Base-by-base conservation (phyloP, 2,888 invertebrate genomes). In the Aleiodes leptofemur region DNA sequence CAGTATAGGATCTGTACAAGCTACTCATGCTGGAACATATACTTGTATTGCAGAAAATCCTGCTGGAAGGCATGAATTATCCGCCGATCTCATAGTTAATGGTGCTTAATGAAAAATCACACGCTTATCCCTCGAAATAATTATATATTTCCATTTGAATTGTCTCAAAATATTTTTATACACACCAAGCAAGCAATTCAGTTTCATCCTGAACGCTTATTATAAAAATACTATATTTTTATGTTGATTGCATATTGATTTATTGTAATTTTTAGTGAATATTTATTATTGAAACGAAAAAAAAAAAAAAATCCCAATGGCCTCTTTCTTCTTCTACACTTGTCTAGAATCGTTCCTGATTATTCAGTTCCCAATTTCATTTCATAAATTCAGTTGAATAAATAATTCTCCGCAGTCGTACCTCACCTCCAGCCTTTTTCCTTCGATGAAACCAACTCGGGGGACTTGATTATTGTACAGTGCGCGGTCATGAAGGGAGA, bases 401-500 rank as follows among this genome's bases (percentile, higher is more conserved):
- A n/a, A 29, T 59, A 23, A 74, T 74, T 81, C 73, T 79, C 83
- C 82, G 83, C 86, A 89, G 90, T 90, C 82, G 86, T 84, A 77
- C 91, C 91, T 75, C 89, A 90, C 83, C 90, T 91, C 80, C 89
- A 90, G 80, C 90, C 90, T 48, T 91, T 91, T 84, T 84, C 88
- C 73, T 90, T 91, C 85, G 90, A 90, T 79, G 90, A 90, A 81
- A 86, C 86, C 78, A 91, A 91, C 86, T 90, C 90, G 79, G 91
- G 91, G 76, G 91, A 92, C 84, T 90, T 92, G 82, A 91, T 92
- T 79, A 91, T 92, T 83, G 91, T 92, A 78, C 91, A 92, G 83
- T 93, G 93, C 86, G 91, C 91, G 64, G 91, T 92, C 77, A 90
- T 91, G 78, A 92, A 92, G 82, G 93, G 94, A 50, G 94, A 94